Percentiles rank a stretch among this genome's conserved stretches.
Evolutionary conservation across 2,888 invertebrate species (phyloP).

Genomic region (Octonoba sinensis): DNA sequence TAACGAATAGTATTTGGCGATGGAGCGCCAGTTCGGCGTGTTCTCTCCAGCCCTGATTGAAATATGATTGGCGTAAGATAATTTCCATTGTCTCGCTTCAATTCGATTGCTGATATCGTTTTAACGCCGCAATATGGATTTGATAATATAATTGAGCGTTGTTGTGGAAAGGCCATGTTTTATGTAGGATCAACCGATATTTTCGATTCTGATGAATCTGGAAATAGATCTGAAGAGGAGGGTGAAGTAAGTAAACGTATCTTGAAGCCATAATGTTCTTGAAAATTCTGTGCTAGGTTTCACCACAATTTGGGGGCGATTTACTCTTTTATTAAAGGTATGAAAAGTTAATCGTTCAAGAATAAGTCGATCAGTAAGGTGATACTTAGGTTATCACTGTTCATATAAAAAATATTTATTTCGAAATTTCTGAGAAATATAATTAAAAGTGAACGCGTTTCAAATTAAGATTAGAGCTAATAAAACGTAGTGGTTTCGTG

Average conservation of each 20-base stretch:
- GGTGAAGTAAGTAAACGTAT: background rate
- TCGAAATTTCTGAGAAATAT: background rate
- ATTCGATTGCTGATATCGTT: too few relatives aligned
- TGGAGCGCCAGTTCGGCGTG: too few relatives aligned
- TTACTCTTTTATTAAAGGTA: background rate
- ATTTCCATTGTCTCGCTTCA: too few relatives aligned
- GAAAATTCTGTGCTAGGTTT: too few relatives aligned
- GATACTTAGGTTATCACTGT: background rate
- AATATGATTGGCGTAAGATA: too few relatives aligned
- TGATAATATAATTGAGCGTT: background rate
- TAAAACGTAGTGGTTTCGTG: too few relatives aligned
- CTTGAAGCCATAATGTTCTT: background rate
- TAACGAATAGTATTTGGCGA: too few relatives aligned
- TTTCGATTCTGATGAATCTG: constrained; percentile 30
- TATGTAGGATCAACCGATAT: constrained; percentile 38
- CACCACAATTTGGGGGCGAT: too few relatives aligned
- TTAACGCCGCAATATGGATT: too few relatives aligned
- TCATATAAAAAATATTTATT: background rate
- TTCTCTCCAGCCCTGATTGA: too few relatives aligned
- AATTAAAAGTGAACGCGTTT: too few relatives aligned
- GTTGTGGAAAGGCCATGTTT: constrained; percentile 23
- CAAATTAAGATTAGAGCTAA: too few relatives aligned
- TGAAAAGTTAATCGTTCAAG: background rate
- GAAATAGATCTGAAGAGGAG: constrained; percentile 10
- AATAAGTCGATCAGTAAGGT: background rate